Conservation (phyloP, 1,140 invertebrate species). For the Drosophila bocki region DNA sequence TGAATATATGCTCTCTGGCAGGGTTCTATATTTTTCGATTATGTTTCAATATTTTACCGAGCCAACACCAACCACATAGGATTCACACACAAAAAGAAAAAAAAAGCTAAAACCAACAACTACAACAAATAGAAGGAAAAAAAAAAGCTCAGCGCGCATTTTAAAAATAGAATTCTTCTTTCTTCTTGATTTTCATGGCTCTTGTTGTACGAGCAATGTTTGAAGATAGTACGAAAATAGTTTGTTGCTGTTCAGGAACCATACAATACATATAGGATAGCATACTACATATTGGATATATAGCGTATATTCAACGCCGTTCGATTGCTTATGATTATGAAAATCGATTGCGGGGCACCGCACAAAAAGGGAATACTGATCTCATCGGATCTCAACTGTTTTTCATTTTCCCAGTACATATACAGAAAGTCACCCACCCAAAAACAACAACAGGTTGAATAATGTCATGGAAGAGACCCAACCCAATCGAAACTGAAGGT, state of each 20-base stretch:
- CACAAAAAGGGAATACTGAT: slow-evolving; percentile 11
- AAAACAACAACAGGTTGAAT: slow-evolving; percentile 12
- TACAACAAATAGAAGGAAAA: slow-evolving; percentile 36
- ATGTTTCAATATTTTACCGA: slow-evolving; percentile 79
- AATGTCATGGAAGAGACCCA: slow-evolving; percentile 8
- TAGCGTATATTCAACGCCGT: slow-evolving; percentile 29
- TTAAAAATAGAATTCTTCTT: slow-evolving; percentile 77
- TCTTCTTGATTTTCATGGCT: slow-evolving; percentile 74
- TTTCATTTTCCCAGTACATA: background rate
- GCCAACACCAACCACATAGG: slow-evolving; percentile 32
- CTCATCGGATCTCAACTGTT: slow-evolving; percentile 1
- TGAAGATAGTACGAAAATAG: slow-evolving; percentile 80
- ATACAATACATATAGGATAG: slow-evolving; percentile 40
- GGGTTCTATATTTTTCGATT: slow-evolving; percentile 73
- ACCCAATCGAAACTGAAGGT: slow-evolving; percentile 31
- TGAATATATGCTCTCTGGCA: slow-evolving; percentile 37
- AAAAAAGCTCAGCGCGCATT: slow-evolving; percentile 71
- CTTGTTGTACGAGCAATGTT: slow-evolving; percentile 70
- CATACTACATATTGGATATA: slow-evolving; percentile 40
- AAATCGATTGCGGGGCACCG: slow-evolving; percentile 21
- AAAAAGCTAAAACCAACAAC: slow-evolving; percentile 43
- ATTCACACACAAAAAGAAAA: slow-evolving; percentile 41
- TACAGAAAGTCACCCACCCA: background rate
- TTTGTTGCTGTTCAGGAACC: slow-evolving; percentile 58
- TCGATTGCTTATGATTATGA: slow-evolving; percentile 48